These are phyloP conservation scores for Dolichopus griseipennis DNA, from an alignment of 2,888 invertebrate species.

Conservation along the genomic window DNA sequence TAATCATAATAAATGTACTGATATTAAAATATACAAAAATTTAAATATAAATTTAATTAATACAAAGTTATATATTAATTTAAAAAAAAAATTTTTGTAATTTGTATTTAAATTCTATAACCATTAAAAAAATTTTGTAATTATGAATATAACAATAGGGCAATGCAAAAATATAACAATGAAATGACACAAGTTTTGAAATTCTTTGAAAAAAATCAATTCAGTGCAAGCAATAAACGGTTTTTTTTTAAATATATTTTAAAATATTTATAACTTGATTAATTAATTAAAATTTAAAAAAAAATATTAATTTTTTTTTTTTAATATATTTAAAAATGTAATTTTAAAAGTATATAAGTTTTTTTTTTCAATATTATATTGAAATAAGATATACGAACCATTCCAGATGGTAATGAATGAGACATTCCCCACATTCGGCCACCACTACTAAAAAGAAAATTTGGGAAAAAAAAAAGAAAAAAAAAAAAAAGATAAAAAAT, in stretches of 20 bases:
- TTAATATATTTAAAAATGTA: neutral
- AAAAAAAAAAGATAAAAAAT: neutral
- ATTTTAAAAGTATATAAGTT: constrained; percentile 12
- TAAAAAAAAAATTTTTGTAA: no score
- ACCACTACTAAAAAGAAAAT: constrained; percentile 34
- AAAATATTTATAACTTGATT: neutral
- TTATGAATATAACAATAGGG: neutral
- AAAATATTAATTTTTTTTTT: neutral
- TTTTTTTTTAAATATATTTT: no score
- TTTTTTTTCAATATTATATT: constrained; percentile 16
- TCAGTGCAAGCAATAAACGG: constrained; percentile 6
- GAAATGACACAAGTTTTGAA: constrained; percentile 1
- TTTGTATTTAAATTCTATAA: no score
- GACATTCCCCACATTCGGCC: constrained; percentile 45
- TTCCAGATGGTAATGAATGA: constrained; percentile 44
- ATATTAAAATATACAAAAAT: no score
- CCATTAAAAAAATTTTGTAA: no score
- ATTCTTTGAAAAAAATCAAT: constrained; percentile 1
- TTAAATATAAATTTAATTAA: no score
- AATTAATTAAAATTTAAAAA: neutral
- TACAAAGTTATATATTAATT: no score
- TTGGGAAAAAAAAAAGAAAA: constrained; percentile 13
- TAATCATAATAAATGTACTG: no score
- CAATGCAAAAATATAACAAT: neutral
- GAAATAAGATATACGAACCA: constrained; percentile 38